phyloP scores from a whole-genome alignment of 2,113 vertebrate species.

The Rhizomys pruinosus region DNA sequence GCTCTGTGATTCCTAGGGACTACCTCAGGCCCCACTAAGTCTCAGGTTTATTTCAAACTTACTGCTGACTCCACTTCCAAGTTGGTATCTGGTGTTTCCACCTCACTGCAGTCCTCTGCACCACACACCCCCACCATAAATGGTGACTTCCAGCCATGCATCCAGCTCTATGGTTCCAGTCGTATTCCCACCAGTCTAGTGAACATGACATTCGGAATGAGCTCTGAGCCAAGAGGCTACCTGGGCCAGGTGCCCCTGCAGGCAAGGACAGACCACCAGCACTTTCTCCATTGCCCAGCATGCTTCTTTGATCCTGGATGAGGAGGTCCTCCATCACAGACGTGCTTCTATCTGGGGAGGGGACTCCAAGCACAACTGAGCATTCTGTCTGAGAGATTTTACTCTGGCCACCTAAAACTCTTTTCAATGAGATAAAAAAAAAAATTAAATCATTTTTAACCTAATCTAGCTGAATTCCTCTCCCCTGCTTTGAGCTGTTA shows the following conservation, averaged over 20 bases:
- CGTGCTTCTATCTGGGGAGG: neutral
- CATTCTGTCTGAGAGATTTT: neutral
- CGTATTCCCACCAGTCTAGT: neutral
- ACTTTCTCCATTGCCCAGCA: neutral
- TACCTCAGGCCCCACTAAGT: neutral
- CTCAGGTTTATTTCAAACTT: neutral
- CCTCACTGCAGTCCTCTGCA: neutral
- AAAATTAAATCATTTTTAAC: conserved; percentile 54
- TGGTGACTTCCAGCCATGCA: neutral
- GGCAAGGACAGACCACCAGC: rapidly evolving
- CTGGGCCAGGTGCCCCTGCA: neutral
- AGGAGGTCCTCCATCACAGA: neutral
- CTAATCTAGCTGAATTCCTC: neutral
- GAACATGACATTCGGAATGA: neutral
- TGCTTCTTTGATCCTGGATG: neutral
- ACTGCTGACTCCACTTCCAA: neutral
- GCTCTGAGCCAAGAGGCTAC: neutral
- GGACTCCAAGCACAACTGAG: neutral
- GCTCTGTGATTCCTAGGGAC: neutral
- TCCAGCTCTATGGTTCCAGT: neutral
- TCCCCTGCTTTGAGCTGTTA: neutral
- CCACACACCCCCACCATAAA: neutral
- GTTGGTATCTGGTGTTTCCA: neutral
- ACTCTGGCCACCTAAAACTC: neutral
- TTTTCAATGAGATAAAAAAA: conserved; percentile 34